Evolutionary conservation across 2,113 vertebrate species (phyloP).

Genomic region (Prunella himalayana): DNA sequence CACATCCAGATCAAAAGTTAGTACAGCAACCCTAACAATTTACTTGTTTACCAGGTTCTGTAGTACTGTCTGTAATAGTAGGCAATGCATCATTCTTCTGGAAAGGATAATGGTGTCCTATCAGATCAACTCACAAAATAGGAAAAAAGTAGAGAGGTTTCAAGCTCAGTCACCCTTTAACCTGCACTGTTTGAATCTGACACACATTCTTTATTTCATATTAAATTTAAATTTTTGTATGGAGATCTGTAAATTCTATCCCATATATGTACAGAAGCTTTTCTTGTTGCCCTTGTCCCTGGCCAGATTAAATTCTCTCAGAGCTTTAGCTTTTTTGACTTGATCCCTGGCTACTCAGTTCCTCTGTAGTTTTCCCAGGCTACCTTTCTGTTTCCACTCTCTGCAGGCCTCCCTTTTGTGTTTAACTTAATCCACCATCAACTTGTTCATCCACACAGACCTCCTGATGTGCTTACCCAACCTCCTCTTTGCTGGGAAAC

Average conservation of each 20-base stretch:
- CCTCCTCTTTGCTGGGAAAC: neutral
- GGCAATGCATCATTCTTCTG: neutral
- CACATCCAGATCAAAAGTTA: neutral
- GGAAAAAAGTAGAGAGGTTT: neutral
- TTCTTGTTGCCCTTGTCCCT: neutral
- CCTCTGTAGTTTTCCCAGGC: neutral
- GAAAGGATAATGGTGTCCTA: neutral
- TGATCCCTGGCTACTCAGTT: neutral
- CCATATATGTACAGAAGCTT: neutral
- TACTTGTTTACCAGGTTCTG: neutral
- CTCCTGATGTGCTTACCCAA: too few relatives aligned
- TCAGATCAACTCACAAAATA: neutral
- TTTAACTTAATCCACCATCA: neutral
- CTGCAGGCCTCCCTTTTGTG: neutral
- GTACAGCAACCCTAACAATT: neutral
- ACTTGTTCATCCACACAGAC: neutral
- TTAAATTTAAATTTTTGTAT: neutral
- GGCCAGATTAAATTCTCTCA: neutral
- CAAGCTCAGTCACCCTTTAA: neutral
- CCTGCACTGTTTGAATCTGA: neutral
- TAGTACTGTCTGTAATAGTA: neutral
- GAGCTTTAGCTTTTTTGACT: neutral
- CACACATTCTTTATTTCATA: neutral
- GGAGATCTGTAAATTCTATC: neutral
- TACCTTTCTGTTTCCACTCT: neutral